These are phyloP conservation scores for Neodiprion lecontei DNA, from an alignment of 1,140 invertebrate species.

Conservation along the genomic window DNA sequence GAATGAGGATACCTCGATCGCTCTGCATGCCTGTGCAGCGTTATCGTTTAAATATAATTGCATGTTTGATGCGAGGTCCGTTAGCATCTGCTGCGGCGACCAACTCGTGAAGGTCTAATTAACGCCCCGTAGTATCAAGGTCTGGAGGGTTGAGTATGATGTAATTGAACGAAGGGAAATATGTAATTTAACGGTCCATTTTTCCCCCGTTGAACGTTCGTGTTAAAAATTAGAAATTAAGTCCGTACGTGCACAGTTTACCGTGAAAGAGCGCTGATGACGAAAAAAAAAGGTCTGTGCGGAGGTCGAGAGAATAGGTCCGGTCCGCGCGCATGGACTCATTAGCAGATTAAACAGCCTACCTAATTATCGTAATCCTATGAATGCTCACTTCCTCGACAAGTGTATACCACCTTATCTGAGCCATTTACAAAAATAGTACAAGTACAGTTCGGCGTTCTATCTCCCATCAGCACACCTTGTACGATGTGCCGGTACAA, in stretches of 20 bases:
- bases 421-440: constrained; percentile 12
- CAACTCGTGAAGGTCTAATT: neutral
- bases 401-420: constrained; percentile 10
- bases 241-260: neutral
- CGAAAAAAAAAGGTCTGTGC: neutral
- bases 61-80: neutral
- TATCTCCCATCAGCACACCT: neutral
- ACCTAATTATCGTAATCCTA: constrained; percentile 8
- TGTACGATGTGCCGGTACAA: neutral
- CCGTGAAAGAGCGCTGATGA: neutral
- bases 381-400: constrained; percentile 12
- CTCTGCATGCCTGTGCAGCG: neutral
- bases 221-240: neutral
- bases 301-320: no score
- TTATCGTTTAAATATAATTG: constrained; percentile 3
- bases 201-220: neutral
- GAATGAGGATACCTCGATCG: no score
- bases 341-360: constrained; percentile 7
- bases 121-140: neutral
- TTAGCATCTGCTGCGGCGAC: neutral
- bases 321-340: neutral
- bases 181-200: neutral
- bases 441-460: neutral
- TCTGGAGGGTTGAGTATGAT: neutral
- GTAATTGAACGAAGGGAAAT: neutral